Conservation (phyloP, 2,888 invertebrate genomes). For the Ochlodes sylvanus region DNA sequence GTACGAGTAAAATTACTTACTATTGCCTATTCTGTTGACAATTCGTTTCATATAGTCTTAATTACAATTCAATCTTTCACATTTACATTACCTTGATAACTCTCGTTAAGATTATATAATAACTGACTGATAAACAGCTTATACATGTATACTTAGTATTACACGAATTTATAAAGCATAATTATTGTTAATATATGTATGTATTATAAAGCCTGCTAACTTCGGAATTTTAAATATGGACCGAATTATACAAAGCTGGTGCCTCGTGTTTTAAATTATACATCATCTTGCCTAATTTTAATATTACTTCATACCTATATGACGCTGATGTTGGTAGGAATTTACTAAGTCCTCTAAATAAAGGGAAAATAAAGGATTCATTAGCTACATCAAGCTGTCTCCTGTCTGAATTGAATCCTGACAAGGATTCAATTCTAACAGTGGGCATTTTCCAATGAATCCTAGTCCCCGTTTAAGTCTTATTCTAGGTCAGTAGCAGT, state of each 20-base stretch:
- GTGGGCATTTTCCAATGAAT: too few relatives aligned
- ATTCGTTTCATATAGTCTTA: too few relatives aligned
- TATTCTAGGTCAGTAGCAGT: too few relatives aligned
- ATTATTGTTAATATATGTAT: slow-evolving; percentile 6
- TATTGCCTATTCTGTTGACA: too few relatives aligned
- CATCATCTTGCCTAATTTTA: not conserved
- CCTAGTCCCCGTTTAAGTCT: too few relatives aligned
- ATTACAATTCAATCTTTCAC: not conserved
- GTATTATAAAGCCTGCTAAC: not conserved
- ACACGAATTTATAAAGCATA: slow-evolving; percentile 25
- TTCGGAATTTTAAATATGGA: not conserved
- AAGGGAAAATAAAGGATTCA: too few relatives aligned
- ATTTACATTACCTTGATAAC: slow-evolving; percentile 5
- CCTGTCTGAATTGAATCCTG: too few relatives aligned
- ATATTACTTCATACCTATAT: not conserved
- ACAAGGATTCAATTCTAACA: too few relatives aligned
- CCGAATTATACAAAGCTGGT: slow-evolving; percentile 5
- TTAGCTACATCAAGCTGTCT: too few relatives aligned
- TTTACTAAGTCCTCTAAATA: too few relatives aligned
- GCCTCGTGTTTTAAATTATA: not conserved
- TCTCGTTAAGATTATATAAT: slow-evolving; percentile 35
- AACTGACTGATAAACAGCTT: slow-evolving; percentile 35
- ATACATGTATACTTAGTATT: slow-evolving; percentile 12
- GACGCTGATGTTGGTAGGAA: too few relatives aligned
- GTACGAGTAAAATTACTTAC: not conserved